Conservation (phyloP, 2,113 vertebrate species). For the Aramus guarauna region DNA sequence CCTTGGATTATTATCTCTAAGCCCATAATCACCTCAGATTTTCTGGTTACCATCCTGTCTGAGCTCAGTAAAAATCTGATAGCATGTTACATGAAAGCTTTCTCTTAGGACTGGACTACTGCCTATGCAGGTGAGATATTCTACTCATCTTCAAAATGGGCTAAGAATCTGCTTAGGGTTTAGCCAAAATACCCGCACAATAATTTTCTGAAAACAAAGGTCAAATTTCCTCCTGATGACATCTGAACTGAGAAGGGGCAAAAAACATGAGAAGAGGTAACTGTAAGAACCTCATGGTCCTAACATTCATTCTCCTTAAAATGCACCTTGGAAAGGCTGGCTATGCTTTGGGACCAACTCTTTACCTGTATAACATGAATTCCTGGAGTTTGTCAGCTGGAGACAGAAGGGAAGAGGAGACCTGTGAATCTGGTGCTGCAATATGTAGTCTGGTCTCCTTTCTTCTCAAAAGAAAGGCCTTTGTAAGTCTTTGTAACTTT, state of each 20-base stretch:
- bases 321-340: neutral
- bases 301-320: neutral
- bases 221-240: neutral
- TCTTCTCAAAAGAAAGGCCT: neutral
- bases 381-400: neutral
- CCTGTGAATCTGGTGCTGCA: neutral
- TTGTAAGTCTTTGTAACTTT: neutral
- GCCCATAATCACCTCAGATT: neutral
- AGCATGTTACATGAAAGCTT: neutral
- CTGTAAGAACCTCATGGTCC: neutral
- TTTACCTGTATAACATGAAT: neutral
- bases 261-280: neutral
- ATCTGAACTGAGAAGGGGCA: neutral
- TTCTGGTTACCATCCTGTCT: neutral
- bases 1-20: neutral
- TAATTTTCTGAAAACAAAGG: neutral
- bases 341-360: neutral
- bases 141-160: neutral
- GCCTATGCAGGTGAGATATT: neutral
- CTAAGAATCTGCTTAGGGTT: neutral
- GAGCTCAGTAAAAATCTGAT: neutral
- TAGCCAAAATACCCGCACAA: neutral
- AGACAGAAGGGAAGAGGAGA: neutral
- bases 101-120: neutral
- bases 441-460: neutral